Evolutionary conservation across 2,797 vertebrate species (phyloP), one percentile per base, ranked within the genome.

Genomic region (Aphelocoma californica): DNA sequence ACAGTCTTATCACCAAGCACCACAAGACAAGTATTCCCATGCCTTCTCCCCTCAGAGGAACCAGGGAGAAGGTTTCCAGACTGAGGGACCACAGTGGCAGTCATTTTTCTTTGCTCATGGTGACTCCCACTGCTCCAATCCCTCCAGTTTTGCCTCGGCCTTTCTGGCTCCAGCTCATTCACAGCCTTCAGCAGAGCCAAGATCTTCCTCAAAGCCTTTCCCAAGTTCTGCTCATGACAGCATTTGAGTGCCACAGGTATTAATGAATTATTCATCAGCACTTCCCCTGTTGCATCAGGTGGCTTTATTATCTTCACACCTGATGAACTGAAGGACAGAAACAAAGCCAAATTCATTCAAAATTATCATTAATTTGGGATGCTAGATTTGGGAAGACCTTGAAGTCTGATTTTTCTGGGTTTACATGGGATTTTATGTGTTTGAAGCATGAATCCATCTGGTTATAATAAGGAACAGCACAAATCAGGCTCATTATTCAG

Each of bases 281-380:
- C 29, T 90, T 93, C 48, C 58, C 65, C 66, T 36, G 25, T 45
- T 94, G 74, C 94, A 87, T 73, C 9, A 1, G 4, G 15, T 85
- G 60, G 36, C 26, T 86, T 89, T 91, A 85, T 92, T 86, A 60
- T 77, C 53, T 80, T 94, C 50, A 58, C 44, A 89, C 40, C 42
- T 65, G 48, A 89, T 88, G 77, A 95, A 78, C 54, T 40, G n/a
- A 84, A 81, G 66, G 66, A 90, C 44, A 79, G 62, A 81, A 94
- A 86, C 42, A 86, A 92, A 92, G 58, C 38, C 58, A 72, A 62
- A 95, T 50, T 92, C 29, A 66, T 92, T 84, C 53, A 58, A 72
- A 95, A 95, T 81, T 78, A 47, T 67, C 72, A 92, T 93, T 91
- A 71, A 92, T 83, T 91, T 92, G 75, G 25, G 31, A 86, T 72